Evolutionary conservation across 30 jellyfish, hydroid and myxozoan genomes (phyloP).

Genomic region (Aurelia aurita complex sp. Pacific): DNA sequence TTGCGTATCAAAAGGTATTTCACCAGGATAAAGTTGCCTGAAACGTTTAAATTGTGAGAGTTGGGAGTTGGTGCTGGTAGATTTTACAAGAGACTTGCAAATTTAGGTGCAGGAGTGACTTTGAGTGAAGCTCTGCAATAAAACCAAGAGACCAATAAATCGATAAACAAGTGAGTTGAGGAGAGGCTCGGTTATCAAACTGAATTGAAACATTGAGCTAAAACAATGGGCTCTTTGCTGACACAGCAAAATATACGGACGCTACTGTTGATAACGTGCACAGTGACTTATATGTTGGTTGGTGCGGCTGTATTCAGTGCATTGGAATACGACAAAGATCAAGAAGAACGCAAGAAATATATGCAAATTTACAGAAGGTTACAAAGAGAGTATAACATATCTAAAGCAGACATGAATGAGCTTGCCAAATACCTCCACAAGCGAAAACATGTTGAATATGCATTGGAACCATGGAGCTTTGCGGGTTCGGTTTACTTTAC

Average conservation of each 20-base stretch:
- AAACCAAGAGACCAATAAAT: no score
- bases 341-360: conserved; percentile 64
- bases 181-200: no score
- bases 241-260: conserved; percentile 92
- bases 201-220: no score
- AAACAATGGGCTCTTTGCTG: conserved; percentile 22
- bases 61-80: no score
- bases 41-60: no score
- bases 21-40: no score
- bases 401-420: conserved; percentile 71
- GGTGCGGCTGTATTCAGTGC: conserved; percentile 98
- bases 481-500: conserved; percentile 96
- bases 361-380: conserved; percentile 63
- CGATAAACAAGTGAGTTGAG: no score
- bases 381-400: conserved; percentile 69
- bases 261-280: conserved; percentile 73
- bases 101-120: no score
- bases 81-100: no score
- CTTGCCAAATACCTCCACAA: conserved; percentile 82
- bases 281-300: conserved; percentile 89
- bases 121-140: no score
- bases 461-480: conserved; percentile 95
- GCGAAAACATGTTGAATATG: conserved; percentile 74
- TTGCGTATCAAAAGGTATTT: no score
- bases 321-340: conserved; percentile 78